Conservation (phyloP, 2,888 invertebrate species). For the Trypoxylon attenuatum region DNA sequence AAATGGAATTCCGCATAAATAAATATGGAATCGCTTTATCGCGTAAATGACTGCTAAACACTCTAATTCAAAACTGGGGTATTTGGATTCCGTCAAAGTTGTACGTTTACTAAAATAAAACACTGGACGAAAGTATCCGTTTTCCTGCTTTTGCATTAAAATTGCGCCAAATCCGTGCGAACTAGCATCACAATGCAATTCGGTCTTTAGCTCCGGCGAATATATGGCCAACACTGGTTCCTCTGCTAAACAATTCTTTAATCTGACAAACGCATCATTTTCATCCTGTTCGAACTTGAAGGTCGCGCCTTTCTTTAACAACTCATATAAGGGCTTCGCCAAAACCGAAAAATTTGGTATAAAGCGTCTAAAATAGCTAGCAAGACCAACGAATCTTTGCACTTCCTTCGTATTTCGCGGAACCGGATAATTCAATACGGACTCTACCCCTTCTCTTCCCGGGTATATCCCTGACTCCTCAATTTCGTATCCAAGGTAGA, state of each 20-base stretch:
- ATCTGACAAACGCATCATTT: background rate
- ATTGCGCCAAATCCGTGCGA: background rate
- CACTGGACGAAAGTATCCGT: background rate
- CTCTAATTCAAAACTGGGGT: background rate
- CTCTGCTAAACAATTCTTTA: background rate
- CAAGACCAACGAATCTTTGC: background rate
- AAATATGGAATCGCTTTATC: background rate
- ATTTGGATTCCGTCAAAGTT: background rate
- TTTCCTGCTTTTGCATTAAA: background rate
- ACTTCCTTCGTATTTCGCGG: background rate
- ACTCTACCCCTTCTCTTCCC: background rate
- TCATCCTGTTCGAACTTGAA: background rate
- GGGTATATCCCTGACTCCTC: background rate
- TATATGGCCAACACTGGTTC: background rate
- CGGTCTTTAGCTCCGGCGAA: background rate
- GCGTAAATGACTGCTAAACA: background rate
- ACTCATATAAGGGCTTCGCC: background rate
- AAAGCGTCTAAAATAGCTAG: background rate
- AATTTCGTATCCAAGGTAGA: background rate
- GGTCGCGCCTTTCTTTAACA: background rate
- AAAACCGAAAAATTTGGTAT: background rate
- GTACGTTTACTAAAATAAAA: constrained; percentile 1
- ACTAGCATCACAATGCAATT: background rate
- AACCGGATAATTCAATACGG: background rate
- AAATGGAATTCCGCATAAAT: background rate